Base-by-base conservation (phyloP, 2,113 vertebrate genomes). In the Apodemus speciosus region DNA sequence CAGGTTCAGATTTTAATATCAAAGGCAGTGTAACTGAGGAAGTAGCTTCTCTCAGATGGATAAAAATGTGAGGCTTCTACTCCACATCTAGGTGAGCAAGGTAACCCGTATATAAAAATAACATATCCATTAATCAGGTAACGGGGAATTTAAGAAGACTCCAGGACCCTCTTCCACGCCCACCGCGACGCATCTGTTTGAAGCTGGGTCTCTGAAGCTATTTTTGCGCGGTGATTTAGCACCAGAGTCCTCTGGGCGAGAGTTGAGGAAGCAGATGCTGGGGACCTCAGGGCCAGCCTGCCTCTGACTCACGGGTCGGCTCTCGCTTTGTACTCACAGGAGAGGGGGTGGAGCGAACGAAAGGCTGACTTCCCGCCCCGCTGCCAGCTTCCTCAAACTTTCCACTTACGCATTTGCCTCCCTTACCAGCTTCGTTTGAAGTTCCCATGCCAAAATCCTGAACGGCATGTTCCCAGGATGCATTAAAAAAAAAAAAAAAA, bases 211-310 rank as follows among this genome's bases (percentile, higher is more conserved):
- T 97, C 98, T 96, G 97, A 97, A 98, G 98, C 98, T 99, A 99
- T 99, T 99, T 99, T 98, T 99, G 98, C 97, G 97, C 98, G 97
- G 97, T 99, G 98, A 99, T 99, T 99, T 99, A 99, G 98, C 98
- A 98, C 97, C 98, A 97, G 98, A 98, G 99, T 99, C 98, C 99
- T 99, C 98, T 97, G 98, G 98, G 98, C 98, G 98, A 99, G 98
- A 98, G 99, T 98, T 97, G 98, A 99, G 99, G 99, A 99, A 99
- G 99, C 99, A 99, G 99, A 99, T 99, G 99, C 97, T 98, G 98
- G 98, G 99, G 99, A 99, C 99, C 98, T 98, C 98, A 98, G 98
- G 97, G 95, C 98, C 98, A 98, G 98, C 98, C 98, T 98, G 97
- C 97, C 96, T 99, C 97, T 99, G 98, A 98, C 98, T 98, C 98